Base-by-base conservation (phyloP, 1,140 invertebrate species). In the Drosophila takahashii region DNA sequence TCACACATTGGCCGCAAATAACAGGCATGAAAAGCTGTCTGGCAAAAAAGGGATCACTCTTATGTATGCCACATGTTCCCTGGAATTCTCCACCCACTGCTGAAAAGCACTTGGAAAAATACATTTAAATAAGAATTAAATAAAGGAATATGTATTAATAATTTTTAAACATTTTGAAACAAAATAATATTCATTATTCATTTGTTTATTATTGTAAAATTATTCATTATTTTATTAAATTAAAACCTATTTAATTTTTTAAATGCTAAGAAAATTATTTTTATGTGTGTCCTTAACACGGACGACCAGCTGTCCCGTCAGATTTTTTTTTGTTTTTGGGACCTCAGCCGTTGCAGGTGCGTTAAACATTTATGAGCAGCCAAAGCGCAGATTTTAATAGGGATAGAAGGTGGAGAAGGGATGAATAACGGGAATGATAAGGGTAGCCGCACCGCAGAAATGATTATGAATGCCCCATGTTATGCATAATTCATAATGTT, bases 401-500 rank as follows among this genome's bases (percentile, higher is more conserved):
- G 45, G 26, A 56, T 36, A 13, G 36, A 16, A 13, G 34, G 39
- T 5, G 18, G 32, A 10, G 29, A 32, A 32, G 27, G 37, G 29
- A 22, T 26, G 15, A 34, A 27, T 34, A 51, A n/a, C 11, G 13
- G 27, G 9, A n/a, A 11, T 5, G 18, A 37, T 22, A 51, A 37
- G 22, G 48, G 52, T 52, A 32, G 26, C 10, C 13, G 42, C 57
- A 77, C 79, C 74, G 62, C 81, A 85, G 45, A 87, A 87, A 79
- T 85, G 76, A 86, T 86, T 87, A 79, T 83, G 85, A 87, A 73
- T 66, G 60, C 72, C 59, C 60, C 58, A 45, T 70, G 65, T 39
- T 71, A 86, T 86, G 84, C 84, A 87, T 87, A 87, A 87, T 87
- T 83, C 83, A 87, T 89, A 51, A 83, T 59, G 79, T 89, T 79